These are phyloP conservation scores for Electrona antarctica DNA, from an alignment of 2,113 vertebrate species.

Conservation along the genomic window DNA sequence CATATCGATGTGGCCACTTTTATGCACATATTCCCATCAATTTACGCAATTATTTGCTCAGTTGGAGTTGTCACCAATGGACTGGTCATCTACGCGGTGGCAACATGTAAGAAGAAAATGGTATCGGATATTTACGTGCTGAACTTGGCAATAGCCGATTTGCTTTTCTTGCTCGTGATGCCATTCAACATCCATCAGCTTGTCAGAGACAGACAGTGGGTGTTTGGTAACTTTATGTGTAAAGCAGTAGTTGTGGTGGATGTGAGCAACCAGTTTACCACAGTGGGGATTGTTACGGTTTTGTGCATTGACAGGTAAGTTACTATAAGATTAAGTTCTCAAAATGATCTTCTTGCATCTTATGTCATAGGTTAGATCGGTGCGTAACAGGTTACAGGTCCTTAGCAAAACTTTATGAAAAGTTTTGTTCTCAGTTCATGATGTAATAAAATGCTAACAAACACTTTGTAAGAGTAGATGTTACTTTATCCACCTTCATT, in stretches of 20 bases:
- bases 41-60: conserved; percentile 80
- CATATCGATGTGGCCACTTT: conserved; percentile 73
- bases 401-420: too few species aligned
- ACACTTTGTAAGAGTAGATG: too few species aligned
- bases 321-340: background rate
- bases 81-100: conserved; percentile 82
- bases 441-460: too few species aligned
- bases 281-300: conserved; percentile 82
- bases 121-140: conserved; percentile 84
- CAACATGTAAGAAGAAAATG: conserved; percentile 81
- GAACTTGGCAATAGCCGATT: conserved; percentile 82
- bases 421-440: too few species aligned
- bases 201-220: conserved; percentile 82
- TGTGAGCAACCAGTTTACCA: conserved; percentile 85
- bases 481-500: too few species aligned
- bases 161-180: conserved; percentile 84
- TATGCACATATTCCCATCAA: conserved; percentile 81
- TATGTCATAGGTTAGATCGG: background rate
- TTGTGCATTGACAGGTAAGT: conserved; percentile 83
- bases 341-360: background rate
- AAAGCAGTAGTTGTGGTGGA: conserved; percentile 84
- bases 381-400: background rate
- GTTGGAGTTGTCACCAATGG: conserved; percentile 81
- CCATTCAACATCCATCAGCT: conserved; percentile 86
- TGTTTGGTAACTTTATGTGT: conserved; percentile 84